phyloP scores from a whole-genome alignment of 2,888 invertebrate species.

The Cheilosia variabilis region DNA sequence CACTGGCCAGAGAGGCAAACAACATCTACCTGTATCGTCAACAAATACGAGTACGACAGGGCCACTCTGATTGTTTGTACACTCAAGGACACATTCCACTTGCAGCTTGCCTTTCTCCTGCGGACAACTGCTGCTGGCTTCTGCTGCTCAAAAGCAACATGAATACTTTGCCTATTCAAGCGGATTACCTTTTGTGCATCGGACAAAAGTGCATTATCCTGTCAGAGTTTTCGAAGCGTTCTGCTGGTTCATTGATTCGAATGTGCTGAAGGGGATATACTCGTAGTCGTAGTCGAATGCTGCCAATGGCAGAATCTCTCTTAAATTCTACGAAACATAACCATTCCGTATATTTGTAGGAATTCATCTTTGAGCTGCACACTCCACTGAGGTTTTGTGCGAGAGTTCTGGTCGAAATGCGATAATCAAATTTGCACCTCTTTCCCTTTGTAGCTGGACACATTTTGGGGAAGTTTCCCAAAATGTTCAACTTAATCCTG shows the following conservation, averaged over 20 bases:
- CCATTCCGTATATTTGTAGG: conserved; percentile 20
- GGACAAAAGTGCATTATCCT: conserved; percentile 67
- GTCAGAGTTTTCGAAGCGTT: conserved; percentile 45
- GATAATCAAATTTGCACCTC: conserved; percentile 7
- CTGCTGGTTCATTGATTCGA: conserved; percentile 53
- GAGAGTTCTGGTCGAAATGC: conserved; percentile 18
- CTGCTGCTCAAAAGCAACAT: conserved; percentile 27
- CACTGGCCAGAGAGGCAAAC: conserved; percentile 13
- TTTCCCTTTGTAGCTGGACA: neutral
- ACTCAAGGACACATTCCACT: conserved; percentile 20
- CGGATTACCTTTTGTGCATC: conserved; percentile 64
- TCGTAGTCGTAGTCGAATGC: neutral
- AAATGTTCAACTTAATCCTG: conserved; percentile 5
- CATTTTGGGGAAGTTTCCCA: neutral
- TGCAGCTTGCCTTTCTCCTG: conserved; percentile 1
- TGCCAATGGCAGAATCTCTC: conserved; percentile 33
- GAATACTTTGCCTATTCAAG: conserved; percentile 64
- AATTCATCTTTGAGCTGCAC: neutral
- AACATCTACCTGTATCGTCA: conserved; percentile 43
- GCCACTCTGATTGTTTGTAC: conserved; percentile 25
- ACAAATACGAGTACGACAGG: conserved; percentile 32
- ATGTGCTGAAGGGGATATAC: conserved; percentile 12
- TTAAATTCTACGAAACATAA: conserved; percentile 17
- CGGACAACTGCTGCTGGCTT: conserved; percentile 16
- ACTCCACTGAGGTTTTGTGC: neutral